Evolutionary conservation across 1,140 invertebrate species (phyloP).

Genomic region (Eurosta solidaginis): DNA sequence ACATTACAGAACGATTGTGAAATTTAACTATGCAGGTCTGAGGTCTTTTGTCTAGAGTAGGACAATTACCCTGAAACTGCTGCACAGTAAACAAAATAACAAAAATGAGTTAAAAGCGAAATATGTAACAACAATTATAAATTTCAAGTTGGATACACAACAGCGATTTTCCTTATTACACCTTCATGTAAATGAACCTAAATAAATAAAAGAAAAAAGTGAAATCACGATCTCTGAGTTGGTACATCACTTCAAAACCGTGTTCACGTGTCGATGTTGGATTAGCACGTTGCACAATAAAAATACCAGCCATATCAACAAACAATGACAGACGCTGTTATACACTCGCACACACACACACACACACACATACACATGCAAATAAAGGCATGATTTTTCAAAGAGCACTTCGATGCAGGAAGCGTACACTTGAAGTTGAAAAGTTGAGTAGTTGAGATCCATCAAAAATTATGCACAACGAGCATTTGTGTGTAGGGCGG

Average conservation of each 20-base stretch:
- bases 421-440: neutral
- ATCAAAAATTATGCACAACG: no score
- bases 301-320: conserved; percentile 27
- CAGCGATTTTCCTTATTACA: neutral
- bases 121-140: no score
- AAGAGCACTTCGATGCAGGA: neutral
- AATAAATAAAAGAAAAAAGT: neutral
- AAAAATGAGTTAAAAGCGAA: no score
- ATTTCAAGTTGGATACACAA: no score
- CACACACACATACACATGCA: neutral
- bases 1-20: no score
- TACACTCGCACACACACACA: neutral
- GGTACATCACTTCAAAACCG: neutral
- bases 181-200: neutral
- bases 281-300: conserved; percentile 9
- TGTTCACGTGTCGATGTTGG: conserved; percentile 10
- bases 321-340: neutral
- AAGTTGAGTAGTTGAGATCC: neutral
- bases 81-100: no score
- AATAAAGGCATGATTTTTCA: no score
- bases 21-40: no score
- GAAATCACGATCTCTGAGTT: neutral
- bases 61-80: no score
- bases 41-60: no score
- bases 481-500: neutral